phyloP scores from a whole-genome alignment of 2,113 vertebrate species.

The Sphyrna mokarran region DNA sequence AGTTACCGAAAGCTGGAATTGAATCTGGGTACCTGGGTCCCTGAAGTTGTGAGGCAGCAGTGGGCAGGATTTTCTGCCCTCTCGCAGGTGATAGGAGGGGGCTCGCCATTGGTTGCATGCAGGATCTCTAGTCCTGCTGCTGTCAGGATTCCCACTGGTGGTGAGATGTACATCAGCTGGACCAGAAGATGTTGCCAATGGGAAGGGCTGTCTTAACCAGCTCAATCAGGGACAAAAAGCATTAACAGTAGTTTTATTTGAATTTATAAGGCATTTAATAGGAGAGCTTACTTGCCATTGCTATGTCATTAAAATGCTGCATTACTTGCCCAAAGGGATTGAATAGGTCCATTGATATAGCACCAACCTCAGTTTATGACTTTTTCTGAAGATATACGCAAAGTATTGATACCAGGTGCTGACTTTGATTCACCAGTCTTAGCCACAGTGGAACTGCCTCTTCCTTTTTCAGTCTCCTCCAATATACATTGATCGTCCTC shows the following conservation, averaged over 20 bases:
- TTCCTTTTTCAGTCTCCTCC: constrained; percentile 47
- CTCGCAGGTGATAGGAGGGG: too few relatives aligned
- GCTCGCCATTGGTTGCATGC: too few relatives aligned
- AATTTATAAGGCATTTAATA: not conserved
- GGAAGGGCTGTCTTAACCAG: not conserved
- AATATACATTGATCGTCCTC: constrained; percentile 61
- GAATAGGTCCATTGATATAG: not conserved
- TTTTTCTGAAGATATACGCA: constrained; percentile 58
- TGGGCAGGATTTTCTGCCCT: too few relatives aligned
- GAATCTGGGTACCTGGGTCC: too few relatives aligned
- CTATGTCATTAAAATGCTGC: not conserved
- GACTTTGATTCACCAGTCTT: constrained; percentile 60
- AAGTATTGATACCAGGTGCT: constrained; percentile 62
- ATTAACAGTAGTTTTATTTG: not conserved
- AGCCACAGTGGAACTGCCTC: constrained; percentile 42
- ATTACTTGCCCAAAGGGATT: not conserved
- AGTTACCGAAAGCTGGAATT: too few relatives aligned
- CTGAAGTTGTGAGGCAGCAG: too few relatives aligned
- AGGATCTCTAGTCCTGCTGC: too few relatives aligned
- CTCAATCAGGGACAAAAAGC: not conserved
- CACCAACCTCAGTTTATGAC: constrained; percentile 61
- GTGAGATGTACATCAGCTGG: too few relatives aligned
- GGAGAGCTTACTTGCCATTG: not conserved
- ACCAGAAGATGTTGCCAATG: too few relatives aligned
- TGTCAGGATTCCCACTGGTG: too few relatives aligned